phyloP scores from a whole-genome alignment of 2,888 invertebrate species.

The Drosophila percnosoma region DNA sequence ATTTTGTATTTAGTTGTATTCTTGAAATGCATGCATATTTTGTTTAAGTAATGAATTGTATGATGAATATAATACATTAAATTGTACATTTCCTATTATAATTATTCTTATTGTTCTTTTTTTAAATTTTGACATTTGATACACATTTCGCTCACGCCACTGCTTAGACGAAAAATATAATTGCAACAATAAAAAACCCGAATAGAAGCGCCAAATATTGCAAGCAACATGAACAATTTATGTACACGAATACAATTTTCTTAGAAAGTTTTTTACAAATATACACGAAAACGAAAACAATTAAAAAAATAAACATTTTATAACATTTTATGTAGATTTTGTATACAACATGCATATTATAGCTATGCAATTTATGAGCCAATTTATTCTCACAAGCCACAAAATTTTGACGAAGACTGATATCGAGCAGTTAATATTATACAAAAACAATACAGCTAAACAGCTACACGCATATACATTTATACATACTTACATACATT shows the following conservation, averaged over 20 bases:
- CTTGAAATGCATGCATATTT: constrained; percentile 30
- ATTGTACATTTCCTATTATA: constrained; percentile 62
- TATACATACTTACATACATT: constrained; percentile 28
- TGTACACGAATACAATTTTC: constrained; percentile 53
- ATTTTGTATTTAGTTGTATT: constrained; percentile 50
- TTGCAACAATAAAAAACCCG: constrained; percentile 34
- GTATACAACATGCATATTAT: constrained; percentile 56
- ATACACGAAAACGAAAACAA: constrained; percentile 43
- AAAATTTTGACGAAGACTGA: constrained; percentile 69
- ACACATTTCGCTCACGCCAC: constrained; percentile 34
- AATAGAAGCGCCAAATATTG: constrained; percentile 73
- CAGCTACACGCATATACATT: constrained; percentile 47
- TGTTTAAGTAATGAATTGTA: constrained; percentile 56
- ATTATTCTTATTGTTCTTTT: constrained; percentile 28
- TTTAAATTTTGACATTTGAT: constrained; percentile 23
- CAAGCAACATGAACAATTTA: constrained; percentile 63
- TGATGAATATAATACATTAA: constrained; percentile 51
- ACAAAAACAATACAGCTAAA: constrained; percentile 29
- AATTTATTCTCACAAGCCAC: constrained; percentile 75
- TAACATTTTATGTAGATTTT: constrained; percentile 72
- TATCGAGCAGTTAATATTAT: constrained; percentile 67
- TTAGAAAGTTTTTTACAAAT: constrained; percentile 60
- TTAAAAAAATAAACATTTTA: constrained; percentile 51
- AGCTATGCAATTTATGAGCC: constrained; percentile 68
- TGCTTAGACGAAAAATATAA: constrained; percentile 27